Percentiles rank a stretch among this genome's conserved stretches.
Evolutionary conservation across 2,888 invertebrate genomes (phyloP).

Genomic region (Phymatocera aterrima): DNA sequence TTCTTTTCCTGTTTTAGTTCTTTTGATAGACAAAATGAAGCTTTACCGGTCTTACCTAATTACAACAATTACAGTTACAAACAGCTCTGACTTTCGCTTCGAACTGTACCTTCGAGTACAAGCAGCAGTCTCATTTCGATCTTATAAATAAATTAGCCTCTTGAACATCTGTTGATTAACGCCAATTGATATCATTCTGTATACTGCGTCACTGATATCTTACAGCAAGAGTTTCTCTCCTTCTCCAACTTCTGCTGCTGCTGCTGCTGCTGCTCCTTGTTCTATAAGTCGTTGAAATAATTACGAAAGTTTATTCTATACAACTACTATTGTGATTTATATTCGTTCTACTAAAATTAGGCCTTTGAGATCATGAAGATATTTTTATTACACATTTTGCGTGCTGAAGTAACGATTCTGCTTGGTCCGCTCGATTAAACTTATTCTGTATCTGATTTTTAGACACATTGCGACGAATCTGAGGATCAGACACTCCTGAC

Average conservation of each 20-base stretch:
- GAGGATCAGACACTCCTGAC: conserved; percentile 80
- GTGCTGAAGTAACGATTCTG: not conserved
- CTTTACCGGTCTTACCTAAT: not conserved
- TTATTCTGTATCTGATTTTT: conserved; percentile 53
- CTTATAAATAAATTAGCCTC: conserved; percentile 61
- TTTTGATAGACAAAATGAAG: not conserved
- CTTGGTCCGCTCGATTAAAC: not conserved
- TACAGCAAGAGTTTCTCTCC: not conserved
- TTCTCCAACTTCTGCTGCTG: not conserved
- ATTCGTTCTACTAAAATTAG: not conserved
- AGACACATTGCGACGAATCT: conserved; percentile 73
- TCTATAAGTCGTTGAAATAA: not conserved
- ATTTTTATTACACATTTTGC: not conserved
- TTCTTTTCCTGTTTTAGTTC: not conserved
- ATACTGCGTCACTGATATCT: conserved; percentile 5
- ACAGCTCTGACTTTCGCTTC: not conserved
- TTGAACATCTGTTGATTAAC: conserved; percentile 60
- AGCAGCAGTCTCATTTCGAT: conserved; percentile 58
- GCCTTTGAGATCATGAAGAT: not conserved
- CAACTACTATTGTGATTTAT: not conserved
- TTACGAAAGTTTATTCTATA: too few species aligned
- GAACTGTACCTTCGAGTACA: not conserved
- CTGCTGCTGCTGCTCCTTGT: not conserved
- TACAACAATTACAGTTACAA: too few species aligned
- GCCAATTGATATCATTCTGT: conserved; percentile 59